Conservation (phyloP, 2,797 vertebrate genomes). For the Bufotes viridis region DNA sequence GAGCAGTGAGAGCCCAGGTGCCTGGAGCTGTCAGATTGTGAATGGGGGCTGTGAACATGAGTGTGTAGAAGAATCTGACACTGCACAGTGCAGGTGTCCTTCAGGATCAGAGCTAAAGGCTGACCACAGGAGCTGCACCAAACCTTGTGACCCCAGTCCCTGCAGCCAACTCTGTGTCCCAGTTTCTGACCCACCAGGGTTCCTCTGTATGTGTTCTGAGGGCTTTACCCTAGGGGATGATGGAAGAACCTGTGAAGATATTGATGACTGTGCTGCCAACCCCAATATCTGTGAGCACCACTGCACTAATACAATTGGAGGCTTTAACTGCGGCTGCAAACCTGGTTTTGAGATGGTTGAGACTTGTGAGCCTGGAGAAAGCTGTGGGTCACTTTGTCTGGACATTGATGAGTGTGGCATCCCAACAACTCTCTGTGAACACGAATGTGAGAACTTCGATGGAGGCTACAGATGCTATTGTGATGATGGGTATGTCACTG, state of each 20-base stretch:
- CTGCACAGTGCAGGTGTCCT: conserved; percentile 74
- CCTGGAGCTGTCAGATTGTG: conserved; percentile 82
- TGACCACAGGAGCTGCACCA: conserved; percentile 65
- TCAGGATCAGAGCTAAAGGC: conserved; percentile 56
- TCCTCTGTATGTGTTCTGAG: conserved; percentile 72
- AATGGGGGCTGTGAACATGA: conserved; percentile 78
- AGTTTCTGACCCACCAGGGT: fast-evolving
- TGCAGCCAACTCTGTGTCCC: conserved; percentile 70
- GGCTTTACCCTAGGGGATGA: conserved; percentile 75
- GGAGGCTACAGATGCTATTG: conserved; percentile 32
- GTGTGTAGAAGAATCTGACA: conserved; percentile 62
- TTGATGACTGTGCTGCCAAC: conserved; percentile 74
- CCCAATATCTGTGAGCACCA: conserved; percentile 71
- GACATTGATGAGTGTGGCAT: conserved; percentile 65
- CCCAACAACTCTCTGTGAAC: conserved; percentile 72
- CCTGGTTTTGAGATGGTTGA: conserved; percentile 63
- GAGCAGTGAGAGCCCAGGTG: conserved; percentile 64
- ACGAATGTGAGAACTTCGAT: conserved; percentile 69
- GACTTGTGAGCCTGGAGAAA: conserved; percentile 67
- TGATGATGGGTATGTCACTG: background rate
- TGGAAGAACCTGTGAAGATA: conserved; percentile 72
- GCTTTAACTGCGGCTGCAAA: conserved; percentile 78
- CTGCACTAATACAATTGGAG: conserved; percentile 75
- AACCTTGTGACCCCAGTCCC: conserved; percentile 30
- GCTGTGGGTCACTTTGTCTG: background rate